phyloP scores from a whole-genome alignment of 2,113 vertebrate species.

The Columbina picui region DNA sequence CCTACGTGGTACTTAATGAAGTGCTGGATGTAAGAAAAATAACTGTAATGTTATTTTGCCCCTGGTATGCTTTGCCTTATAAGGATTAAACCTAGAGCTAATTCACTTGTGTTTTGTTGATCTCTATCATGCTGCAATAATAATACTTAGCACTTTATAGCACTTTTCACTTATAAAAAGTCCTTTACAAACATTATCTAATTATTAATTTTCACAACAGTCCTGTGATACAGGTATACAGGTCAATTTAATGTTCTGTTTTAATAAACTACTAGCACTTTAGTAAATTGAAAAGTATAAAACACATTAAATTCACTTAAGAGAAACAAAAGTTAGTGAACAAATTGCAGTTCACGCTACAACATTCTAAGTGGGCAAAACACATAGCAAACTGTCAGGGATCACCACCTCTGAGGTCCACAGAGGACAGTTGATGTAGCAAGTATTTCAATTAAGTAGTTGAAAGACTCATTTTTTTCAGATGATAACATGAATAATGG shows the following conservation, averaged over 20 bases:
- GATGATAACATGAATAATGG: neutral
- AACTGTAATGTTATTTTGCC: conserved; percentile 71
- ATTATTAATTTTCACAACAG: conserved; percentile 67
- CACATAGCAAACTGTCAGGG: neutral
- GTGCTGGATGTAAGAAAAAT: conserved; percentile 77
- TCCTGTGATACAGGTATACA: conserved; percentile 49
- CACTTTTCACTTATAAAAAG: conserved; percentile 61
- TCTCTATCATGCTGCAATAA: conserved; percentile 62
- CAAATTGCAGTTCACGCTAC: neutral
- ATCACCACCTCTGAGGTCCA: neutral
- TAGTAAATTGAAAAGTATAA: conserved; percentile 67
- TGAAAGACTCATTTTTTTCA: neutral
- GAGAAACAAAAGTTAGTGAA: conserved; percentile 31
- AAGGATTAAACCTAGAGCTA: conserved; percentile 71
- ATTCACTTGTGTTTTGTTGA: conserved; percentile 70
- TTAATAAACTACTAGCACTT: conserved; percentile 68
- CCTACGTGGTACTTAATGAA: conserved; percentile 75
- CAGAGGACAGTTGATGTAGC: neutral
- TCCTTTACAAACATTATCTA: conserved; percentile 65
- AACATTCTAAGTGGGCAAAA: neutral
- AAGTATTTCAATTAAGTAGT: neutral
- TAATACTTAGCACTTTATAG: conserved; percentile 57
- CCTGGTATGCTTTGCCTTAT: conserved; percentile 54
- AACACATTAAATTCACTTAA: conserved; percentile 65
- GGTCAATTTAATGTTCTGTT: conserved; percentile 70